Percentiles rank a stretch among this genome's conserved stretches.
These are phyloP conservation scores for Lasioglossum vierecki DNA, from an alignment of 2,888 invertebrate genomes.

Conservation along the genomic window DNA sequence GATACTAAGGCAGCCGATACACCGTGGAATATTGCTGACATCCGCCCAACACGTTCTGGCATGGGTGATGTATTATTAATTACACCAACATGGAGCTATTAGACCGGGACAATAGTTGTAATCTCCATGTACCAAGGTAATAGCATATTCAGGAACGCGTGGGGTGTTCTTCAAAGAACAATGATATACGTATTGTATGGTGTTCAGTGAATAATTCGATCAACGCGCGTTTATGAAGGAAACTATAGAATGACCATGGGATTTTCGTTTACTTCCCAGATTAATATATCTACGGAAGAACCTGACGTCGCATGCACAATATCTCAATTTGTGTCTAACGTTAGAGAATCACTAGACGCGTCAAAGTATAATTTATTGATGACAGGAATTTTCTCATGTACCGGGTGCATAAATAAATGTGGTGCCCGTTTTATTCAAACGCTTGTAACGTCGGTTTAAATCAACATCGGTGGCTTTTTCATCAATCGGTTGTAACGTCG, in stretches of 20 bases:
- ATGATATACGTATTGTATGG: conserved; percentile 31
- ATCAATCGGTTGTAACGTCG: no score
- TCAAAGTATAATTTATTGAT: neutral
- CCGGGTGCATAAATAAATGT: no score
- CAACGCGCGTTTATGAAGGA: neutral
- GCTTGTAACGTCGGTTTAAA: no score
- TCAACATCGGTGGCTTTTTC: no score
- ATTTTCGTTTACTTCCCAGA: neutral
- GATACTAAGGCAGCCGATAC: conserved; percentile 52
- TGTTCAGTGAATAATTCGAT: conserved; percentile 24
- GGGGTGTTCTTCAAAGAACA: conserved; percentile 34
- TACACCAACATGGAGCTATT: conserved; percentile 67
- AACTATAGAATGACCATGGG: neutral
- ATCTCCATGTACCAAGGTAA: conserved; percentile 59
- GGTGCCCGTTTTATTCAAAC: no score
- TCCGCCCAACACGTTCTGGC: conserved; percentile 45
- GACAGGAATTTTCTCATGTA: neutral
- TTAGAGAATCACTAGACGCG: no score
- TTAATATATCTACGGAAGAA: neutral
- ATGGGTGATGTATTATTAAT: conserved; percentile 70
- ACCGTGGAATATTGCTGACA: conserved; percentile 62
- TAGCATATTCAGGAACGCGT: conserved; percentile 48
- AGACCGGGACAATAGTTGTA: conserved; percentile 67
- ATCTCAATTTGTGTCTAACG: neutral
- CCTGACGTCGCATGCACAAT: neutral